phyloP scores from a whole-genome alignment of 1,140 invertebrate species.

The Pteromalus puparum region DNA sequence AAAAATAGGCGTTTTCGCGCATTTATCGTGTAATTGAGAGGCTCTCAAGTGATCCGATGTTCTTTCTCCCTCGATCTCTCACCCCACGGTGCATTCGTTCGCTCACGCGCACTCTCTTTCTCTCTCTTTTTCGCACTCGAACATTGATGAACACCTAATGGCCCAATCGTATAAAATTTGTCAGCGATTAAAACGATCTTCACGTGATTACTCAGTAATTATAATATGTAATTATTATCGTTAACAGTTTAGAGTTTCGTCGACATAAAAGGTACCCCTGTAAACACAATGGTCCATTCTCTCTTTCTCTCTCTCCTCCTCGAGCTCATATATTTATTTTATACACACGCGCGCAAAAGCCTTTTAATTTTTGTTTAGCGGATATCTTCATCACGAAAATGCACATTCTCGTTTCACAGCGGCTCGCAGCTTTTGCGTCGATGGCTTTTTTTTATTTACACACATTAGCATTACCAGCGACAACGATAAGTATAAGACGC shows the following conservation, averaged over 20 bases:
- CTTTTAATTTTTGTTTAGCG: background rate
- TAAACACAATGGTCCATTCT: background rate
- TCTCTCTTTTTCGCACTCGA: background rate
- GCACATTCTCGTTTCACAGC: slow-evolving; percentile 22
- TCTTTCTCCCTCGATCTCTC: no score
- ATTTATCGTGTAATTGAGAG: background rate
- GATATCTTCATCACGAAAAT: slow-evolving; percentile 11
- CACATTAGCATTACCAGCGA: slow-evolving; percentile 16
- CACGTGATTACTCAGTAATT: slow-evolving; percentile 6
- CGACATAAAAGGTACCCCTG: slow-evolving; percentile 38
- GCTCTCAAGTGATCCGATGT: background rate
- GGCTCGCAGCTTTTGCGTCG: background rate
- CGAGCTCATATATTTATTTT: background rate
- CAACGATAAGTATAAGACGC: slow-evolving; percentile 11
- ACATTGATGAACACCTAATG: slow-evolving; percentile 34
- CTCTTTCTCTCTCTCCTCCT: background rate
- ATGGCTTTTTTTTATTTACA: slow-evolving; percentile 43
- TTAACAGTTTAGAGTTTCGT: slow-evolving; percentile 32
- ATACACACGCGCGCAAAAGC: background rate
- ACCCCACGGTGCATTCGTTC: background rate
- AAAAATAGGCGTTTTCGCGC: background rate
- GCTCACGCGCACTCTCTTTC: background rate
- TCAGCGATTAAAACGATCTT: slow-evolving; percentile 3
- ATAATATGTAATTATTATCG: slow-evolving; percentile 16
- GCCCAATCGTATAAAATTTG: slow-evolving; percentile 47